Evolutionary conservation across 2,797 vertebrate species (phyloP).

Genomic region (Betta splendens): DNA sequence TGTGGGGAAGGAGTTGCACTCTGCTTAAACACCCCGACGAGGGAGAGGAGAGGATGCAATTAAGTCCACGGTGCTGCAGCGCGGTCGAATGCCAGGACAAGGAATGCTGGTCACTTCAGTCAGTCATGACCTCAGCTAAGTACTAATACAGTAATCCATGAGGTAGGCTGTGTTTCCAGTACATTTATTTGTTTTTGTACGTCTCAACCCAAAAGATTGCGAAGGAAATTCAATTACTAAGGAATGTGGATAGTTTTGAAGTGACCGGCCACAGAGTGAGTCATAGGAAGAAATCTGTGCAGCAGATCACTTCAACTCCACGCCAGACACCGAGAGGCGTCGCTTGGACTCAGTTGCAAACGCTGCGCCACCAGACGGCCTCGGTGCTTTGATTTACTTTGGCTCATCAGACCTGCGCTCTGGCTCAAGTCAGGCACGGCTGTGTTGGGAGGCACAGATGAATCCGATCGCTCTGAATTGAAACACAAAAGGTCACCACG

Average conservation of each 20-base stretch:
- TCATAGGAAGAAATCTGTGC: no score
- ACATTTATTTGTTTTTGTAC: background rate
- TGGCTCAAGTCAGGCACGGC: background rate
- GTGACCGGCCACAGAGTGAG: no score
- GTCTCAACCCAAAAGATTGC: background rate
- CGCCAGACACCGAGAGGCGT: background rate
- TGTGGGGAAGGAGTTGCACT: constrained; percentile 15
- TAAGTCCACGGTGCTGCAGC: background rate
- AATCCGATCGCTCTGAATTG: background rate
- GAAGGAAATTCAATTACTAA: background rate
- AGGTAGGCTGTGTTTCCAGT: background rate
- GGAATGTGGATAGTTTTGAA: no score
- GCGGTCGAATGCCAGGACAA: background rate
- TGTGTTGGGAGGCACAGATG: background rate
- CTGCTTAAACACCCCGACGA: constrained; percentile 4
- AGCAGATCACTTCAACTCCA: background rate
- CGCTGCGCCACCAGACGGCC: background rate
- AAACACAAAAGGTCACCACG: no score
- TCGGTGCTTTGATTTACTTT: background rate
- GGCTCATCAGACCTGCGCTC: background rate
- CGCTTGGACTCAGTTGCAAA: background rate
- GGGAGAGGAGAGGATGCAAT: constrained; percentile 3
- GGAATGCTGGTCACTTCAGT: no score
- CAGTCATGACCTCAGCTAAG: no score
- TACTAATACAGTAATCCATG: no score